phyloP scores from a whole-genome alignment of 2,888 invertebrate species.

The Liopterus haemorrhoidalis region DNA sequence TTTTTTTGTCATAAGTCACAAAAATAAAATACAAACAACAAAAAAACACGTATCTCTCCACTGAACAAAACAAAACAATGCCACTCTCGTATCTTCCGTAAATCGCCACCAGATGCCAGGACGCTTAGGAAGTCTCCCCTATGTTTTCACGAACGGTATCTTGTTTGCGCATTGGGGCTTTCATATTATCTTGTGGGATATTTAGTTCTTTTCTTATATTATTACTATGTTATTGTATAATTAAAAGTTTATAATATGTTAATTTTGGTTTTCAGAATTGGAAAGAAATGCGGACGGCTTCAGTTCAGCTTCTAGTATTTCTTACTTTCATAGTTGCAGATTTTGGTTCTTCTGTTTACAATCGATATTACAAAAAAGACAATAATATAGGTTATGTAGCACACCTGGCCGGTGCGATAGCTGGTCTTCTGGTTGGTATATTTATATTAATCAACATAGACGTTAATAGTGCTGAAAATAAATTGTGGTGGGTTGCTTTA shows the following conservation, averaged over 20 bases:
- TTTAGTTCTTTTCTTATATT: too few relatives aligned
- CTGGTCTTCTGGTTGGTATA: conserved; percentile 67
- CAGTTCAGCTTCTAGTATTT: conserved; percentile 71
- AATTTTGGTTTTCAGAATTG: conserved; percentile 66
- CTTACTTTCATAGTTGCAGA: conserved; percentile 71
- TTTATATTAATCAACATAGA: conserved; percentile 78
- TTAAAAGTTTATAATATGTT: neutral
- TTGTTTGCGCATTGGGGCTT: too few relatives aligned
- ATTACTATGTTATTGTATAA: too few relatives aligned
- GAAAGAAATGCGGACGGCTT: conserved; percentile 79
- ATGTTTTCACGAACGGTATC: too few relatives aligned
- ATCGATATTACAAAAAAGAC: conserved; percentile 60
- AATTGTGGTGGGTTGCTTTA: conserved; percentile 76
- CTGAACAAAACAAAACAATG: too few relatives aligned
- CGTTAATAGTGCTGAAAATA: conserved; percentile 72
- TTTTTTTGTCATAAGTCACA: too few relatives aligned
- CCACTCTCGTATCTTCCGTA: too few relatives aligned
- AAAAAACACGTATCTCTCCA: too few relatives aligned
- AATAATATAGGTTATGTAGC: conserved; percentile 87
- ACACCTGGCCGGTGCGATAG: conserved; percentile 82
- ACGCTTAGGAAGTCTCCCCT: too few relatives aligned
- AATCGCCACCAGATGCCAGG: too few relatives aligned
- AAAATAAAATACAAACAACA: too few relatives aligned
- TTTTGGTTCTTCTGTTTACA: conserved; percentile 81
- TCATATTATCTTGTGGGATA: too few relatives aligned